Evolutionary conservation across 2,797 vertebrate species (phyloP).

Genomic region (Peromyscus aztecus): DNA sequence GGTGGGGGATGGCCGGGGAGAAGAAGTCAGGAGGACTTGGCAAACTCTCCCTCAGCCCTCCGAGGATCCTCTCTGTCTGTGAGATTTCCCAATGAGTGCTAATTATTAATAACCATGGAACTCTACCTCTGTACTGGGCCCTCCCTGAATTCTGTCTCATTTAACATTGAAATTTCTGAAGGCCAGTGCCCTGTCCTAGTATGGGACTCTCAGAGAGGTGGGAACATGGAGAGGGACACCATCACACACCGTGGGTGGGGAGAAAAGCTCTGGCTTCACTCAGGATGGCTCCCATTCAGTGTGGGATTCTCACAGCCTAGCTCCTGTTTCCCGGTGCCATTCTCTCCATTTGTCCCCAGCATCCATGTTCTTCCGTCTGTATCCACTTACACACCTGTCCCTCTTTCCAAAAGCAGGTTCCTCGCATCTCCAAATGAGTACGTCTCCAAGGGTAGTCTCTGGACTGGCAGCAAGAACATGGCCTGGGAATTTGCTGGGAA

Average conservation of each 20-base stretch:
- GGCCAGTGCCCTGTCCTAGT: not conserved
- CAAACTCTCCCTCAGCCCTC: constrained; percentile 58
- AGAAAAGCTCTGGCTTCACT: not conserved
- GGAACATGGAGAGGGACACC: not conserved
- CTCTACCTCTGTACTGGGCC: not conserved
- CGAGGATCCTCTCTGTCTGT: not conserved
- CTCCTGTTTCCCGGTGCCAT: not conserved
- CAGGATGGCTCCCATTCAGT: not conserved
- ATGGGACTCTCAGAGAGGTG: not conserved
- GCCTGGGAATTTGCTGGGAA: not conserved
- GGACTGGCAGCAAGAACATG: not conserved
- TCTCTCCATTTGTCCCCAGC: not conserved
- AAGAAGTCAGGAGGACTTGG: constrained; percentile 73
- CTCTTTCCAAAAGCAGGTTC: not conserved
- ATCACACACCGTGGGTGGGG: too few relatives aligned
- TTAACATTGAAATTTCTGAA: not conserved
- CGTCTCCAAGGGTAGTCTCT: not conserved
- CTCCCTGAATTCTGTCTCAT: not conserved
- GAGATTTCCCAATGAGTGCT: constrained; percentile 26
- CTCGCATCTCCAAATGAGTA: not conserved
- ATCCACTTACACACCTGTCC: not conserved
- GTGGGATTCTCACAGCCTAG: not conserved
- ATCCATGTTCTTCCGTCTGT: not conserved
- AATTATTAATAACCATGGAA: not conserved
- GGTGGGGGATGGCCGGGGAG: constrained; percentile 68